Conservation (phyloP, 2,888 invertebrate genomes). For the Mantis religiosa region DNA sequence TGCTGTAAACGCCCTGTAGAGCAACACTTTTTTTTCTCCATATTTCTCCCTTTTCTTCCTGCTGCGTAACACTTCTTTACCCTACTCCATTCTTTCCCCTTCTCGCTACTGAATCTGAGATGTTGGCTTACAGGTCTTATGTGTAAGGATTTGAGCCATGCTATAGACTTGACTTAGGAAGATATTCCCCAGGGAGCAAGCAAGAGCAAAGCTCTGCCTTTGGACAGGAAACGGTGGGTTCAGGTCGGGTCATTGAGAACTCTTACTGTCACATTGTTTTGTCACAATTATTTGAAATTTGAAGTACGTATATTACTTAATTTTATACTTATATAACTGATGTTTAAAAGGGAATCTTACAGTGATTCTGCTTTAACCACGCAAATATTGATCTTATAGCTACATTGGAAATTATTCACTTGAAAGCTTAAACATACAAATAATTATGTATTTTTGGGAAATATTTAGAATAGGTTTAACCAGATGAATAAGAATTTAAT, state of each 20-base stretch:
- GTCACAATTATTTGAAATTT: too few relatives aligned
- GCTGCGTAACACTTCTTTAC: slow-evolving; percentile 36
- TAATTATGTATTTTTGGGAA: too few relatives aligned
- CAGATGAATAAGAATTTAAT: too few relatives aligned
- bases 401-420: too few relatives aligned
- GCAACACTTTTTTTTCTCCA: slow-evolving; percentile 43
- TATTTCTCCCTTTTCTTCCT: slow-evolving; percentile 16
- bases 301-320: too few relatives aligned
- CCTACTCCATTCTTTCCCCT: slow-evolving; percentile 6
- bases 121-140: slow-evolving; percentile 4
- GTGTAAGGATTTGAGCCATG: neutral
- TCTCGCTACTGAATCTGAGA: neutral
- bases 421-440: too few relatives aligned
- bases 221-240: neutral
- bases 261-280: neutral
- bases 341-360: too few relatives aligned
- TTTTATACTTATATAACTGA: too few relatives aligned
- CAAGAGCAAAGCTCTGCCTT: slow-evolving; percentile 6
- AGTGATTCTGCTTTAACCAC: too few relatives aligned
- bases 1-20: slow-evolving; percentile 44
- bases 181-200: slow-evolving; percentile 9
- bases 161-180: neutral
- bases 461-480: too few relatives aligned
- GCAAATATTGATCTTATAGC: too few relatives aligned
- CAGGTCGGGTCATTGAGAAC: neutral